phyloP scores from a whole-genome alignment of 2,888 invertebrate species.

The Ennomos erosarius region DNA sequence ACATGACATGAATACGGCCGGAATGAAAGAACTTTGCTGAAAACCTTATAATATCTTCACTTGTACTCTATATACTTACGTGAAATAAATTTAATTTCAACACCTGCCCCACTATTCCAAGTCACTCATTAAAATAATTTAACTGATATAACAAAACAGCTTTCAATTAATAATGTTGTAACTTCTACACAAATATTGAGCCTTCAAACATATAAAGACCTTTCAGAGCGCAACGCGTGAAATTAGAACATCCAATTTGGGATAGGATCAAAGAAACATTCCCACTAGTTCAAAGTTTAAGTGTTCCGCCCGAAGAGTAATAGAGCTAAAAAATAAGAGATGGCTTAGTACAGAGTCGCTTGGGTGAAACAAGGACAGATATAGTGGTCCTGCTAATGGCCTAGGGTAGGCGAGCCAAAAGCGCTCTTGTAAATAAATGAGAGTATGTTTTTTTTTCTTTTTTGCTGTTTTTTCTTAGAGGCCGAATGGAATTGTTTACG shows the following conservation, averaged over 20 bases:
- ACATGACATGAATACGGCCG: too few species aligned
- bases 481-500: constrained; percentile 49
- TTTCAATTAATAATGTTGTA: not conserved
- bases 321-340: constrained; percentile 61
- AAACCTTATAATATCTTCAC: too few species aligned
- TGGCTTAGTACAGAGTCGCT: constrained; percentile 53
- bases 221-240: constrained; percentile 16
- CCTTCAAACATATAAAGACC: constrained; percentile 4
- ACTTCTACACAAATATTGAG: not conserved
- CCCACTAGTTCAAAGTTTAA: constrained; percentile 61
- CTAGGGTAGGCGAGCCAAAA: constrained; percentile 64
- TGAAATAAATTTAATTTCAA: too few species aligned
- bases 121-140: too few species aligned
- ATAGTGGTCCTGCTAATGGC: constrained; percentile 70
- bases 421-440: constrained; percentile 75
- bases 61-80: too few species aligned
- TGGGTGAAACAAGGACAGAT: constrained; percentile 57
- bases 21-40: too few species aligned
- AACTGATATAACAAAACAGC: too few species aligned
- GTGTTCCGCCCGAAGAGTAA: constrained; percentile 61
- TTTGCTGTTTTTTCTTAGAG: constrained; percentile 49
- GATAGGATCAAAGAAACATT: constrained; percentile 46
- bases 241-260: constrained; percentile 34
- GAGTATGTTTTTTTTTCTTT: constrained; percentile 59
- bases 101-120: too few species aligned